phyloP scores from a whole-genome alignment of 1,140 invertebrate genomes.

The Mizuhopecten yessoensis region DNA sequence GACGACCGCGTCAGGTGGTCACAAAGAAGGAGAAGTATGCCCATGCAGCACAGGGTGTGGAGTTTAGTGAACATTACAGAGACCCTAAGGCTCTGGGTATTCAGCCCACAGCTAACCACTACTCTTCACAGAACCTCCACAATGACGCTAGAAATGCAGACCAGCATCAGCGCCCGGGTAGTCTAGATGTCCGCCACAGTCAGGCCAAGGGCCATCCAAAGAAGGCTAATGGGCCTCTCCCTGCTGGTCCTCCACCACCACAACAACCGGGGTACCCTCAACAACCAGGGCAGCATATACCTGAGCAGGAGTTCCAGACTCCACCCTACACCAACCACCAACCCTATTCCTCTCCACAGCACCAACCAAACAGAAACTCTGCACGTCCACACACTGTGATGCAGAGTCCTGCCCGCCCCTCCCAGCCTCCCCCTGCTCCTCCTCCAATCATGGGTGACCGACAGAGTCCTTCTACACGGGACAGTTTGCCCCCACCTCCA shows the following conservation, averaged over 20 bases:
- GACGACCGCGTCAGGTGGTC: conserved; percentile 64
- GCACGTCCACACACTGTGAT: not conserved
- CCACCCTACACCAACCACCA: not conserved
- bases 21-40: conserved; percentile 73
- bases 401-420: conserved; percentile 73
- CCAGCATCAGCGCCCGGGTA: conserved; percentile 33
- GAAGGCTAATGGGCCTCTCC: conserved; percentile 58
- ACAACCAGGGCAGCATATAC: conserved; percentile 29
- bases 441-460: conserved; percentile 85
- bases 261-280: conserved; percentile 29
- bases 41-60: conserved; percentile 68
- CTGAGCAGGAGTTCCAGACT: conserved; percentile 13
- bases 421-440: conserved; percentile 83
- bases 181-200: conserved; percentile 9
- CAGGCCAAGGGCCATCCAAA: conserved; percentile 33
- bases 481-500: conserved; percentile 93
- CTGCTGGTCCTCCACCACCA: conserved; percentile 58
- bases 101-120: conserved; percentile 29
- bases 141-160: not conserved
- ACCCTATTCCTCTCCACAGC: conserved; percentile 5
- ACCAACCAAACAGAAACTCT: conserved; percentile 30
- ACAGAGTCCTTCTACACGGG: conserved; percentile 84
- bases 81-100: conserved; percentile 50
- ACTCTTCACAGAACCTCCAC: conserved; percentile 40
- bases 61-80: conserved; percentile 67